Conservation (phyloP, 2,888 invertebrate genomes). For the Molorchus minor region DNA sequence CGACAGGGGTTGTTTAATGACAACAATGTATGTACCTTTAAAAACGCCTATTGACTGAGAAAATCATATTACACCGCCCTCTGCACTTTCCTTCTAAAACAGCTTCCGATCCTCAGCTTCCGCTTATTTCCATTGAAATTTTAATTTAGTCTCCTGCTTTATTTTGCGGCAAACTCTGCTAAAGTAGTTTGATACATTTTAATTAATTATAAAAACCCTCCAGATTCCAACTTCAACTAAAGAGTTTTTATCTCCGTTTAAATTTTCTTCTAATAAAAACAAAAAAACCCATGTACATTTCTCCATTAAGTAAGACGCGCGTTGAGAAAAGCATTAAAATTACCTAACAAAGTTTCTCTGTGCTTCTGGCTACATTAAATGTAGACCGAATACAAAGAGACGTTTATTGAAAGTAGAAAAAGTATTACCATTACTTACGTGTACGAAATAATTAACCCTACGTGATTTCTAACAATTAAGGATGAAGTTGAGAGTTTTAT, state of each 20-base stretch:
- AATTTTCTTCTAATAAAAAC: constrained; percentile 20
- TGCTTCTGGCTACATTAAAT: too few species aligned
- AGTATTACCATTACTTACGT: too few species aligned
- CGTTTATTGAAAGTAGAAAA: too few species aligned
- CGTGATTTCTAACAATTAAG: too few species aligned
- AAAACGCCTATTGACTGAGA: too few species aligned
- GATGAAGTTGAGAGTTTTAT: too few species aligned
- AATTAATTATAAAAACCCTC: constrained; percentile 51
- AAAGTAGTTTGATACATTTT: constrained; percentile 53
- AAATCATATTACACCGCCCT: neutral
- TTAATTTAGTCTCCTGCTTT: constrained; percentile 50
- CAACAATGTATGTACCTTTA: too few species aligned
- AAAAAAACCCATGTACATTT: constrained; percentile 11
- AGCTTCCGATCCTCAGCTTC: constrained; percentile 44
- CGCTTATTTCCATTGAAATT: constrained; percentile 50
- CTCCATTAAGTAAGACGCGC: neutral
- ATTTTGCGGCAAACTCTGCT: constrained; percentile 42
- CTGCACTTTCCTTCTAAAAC: constrained; percentile 41
- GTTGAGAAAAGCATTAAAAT: constrained; percentile 4
- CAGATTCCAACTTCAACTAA: constrained; percentile 13
- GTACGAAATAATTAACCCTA: too few species aligned
- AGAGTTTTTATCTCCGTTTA: constrained; percentile 12
- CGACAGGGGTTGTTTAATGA: too few species aligned
- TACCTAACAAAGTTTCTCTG: constrained; percentile 7
- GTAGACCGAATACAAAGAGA: too few species aligned